Percentiles rank a stretch among this genome's conserved stretches.
Evolutionary conservation across 2,797 vertebrate genomes (phyloP).

Genomic region (Sebastes minor): DNA sequence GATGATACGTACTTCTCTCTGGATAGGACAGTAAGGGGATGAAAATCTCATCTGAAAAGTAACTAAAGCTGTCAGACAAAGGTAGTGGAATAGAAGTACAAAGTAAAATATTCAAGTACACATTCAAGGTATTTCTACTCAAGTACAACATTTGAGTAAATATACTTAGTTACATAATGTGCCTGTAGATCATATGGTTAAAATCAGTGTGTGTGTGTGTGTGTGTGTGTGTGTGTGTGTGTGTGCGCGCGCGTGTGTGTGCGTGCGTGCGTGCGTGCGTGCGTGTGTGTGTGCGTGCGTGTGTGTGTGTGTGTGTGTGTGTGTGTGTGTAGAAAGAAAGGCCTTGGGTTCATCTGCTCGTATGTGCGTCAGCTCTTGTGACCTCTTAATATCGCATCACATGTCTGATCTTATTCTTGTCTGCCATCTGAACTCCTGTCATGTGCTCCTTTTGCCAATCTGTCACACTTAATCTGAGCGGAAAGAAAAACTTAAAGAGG

Average conservation of each 20-base stretch:
- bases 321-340: conserved; percentile 42
- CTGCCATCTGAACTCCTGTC: conserved; percentile 82
- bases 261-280: too few relatives aligned
- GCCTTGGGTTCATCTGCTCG: conserved; percentile 19
- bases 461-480: conserved; percentile 83
- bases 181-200: conserved; percentile 73
- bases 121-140: not conserved
- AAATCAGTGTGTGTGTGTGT: conserved; percentile 56
- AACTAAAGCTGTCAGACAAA: not conserved
- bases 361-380: conserved; percentile 73
- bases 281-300: too few relatives aligned
- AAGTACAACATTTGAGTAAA: not conserved
- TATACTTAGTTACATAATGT: conserved; percentile 23
- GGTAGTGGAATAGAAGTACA: not conserved
- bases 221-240: not conserved
- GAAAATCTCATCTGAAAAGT: not conserved
- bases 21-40: not conserved
- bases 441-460: conserved; percentile 84
- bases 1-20: not conserved
- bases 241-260: not conserved
- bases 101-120: not conserved
- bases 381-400: conserved; percentile 85
- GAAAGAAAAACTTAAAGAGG: conserved; percentile 75
- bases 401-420: conserved; percentile 85
- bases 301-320: not conserved